Evolutionary conservation across 2,888 invertebrate species (phyloP), one percentile per base, ranked within the genome.

Genomic region (Spatulosminthurus flaviceps): DNA sequence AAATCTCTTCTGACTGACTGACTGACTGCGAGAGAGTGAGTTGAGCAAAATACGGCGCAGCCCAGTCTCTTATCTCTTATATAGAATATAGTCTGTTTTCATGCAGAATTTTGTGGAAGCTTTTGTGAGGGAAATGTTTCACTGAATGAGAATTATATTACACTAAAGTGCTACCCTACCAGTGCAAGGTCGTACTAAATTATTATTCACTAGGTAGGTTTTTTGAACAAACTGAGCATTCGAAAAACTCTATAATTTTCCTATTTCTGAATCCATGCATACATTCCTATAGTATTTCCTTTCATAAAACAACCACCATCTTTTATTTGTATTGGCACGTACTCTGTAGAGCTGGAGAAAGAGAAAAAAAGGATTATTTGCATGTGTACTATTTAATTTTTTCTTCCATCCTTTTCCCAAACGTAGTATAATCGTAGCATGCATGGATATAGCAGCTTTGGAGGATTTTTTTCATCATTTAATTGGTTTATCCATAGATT

Each of bases 101-200:
- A 51, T 51, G 51, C n/a, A 13, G 51, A 51, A 51, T 51, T n/a
- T n/a, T n/a, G n/a, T n/a, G 16, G 51, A 51, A 16, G n/a, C 51
- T n/a, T 51, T 51, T 51, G 51, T 51, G 16, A 51, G 19, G 16
- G 19, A 51, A 51, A 51, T 16, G 51, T n/a, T 51, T 19, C 16
- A 19, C 51, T 51, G n/a, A 2, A n/a, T n/a, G n/a, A 51, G 51
- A 34, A 34, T 51, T n/a, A 51, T 16, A 51, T 4, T 51, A 51
- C n/a, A 19, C 51, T 51, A 5, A 51, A 51, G 1, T 51, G n/a
- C n/a, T n/a, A n/a, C n/a, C n/a, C n/a, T 51, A 34, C 16, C 7
- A 51, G 51, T 51, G 51, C 51, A 51, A 51, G 51, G 51, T 51
- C 51, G 51, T 51, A 19, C 9, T 51, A 51, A 51, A 51, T 51